phyloP scores from a whole-genome alignment of 2,113 vertebrate species.

The Setophaga kirtlandii region DNA sequence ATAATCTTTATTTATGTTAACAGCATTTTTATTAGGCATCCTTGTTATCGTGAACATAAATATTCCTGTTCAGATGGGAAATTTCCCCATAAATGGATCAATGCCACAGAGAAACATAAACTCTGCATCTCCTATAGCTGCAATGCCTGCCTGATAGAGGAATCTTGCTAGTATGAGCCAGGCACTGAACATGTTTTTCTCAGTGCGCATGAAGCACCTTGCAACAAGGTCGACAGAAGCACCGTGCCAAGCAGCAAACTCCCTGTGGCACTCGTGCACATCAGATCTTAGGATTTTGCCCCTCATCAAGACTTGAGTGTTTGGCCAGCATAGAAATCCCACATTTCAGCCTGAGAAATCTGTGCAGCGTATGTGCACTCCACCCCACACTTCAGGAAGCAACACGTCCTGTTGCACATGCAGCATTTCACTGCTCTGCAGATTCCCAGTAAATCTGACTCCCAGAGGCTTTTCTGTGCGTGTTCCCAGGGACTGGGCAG shows the following conservation, averaged over 20 bases:
- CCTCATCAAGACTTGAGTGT: background rate
- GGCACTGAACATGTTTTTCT: background rate
- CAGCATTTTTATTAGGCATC: background rate
- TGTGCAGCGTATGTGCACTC: conserved; percentile 55
- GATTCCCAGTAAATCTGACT: conserved; percentile 48
- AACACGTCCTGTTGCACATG: conserved; percentile 47
- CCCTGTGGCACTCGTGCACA: background rate
- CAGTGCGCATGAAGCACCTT: background rate
- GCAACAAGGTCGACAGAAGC: background rate
- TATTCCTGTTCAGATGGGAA: background rate
- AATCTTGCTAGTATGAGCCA: background rate
- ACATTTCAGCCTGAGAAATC: conserved; percentile 27
- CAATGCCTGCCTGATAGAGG: background rate
- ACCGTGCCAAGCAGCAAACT: background rate
- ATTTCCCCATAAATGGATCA: background rate
- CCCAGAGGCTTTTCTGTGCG: background rate
- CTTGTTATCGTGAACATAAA: background rate
- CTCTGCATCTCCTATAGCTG: background rate
- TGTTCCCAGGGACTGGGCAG: conserved; percentile 33
- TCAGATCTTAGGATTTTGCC: background rate
- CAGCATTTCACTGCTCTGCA: conserved; percentile 28
- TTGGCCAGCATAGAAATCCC: background rate
- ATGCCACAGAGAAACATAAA: background rate
- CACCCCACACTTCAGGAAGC: conserved; percentile 37
- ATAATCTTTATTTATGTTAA: background rate